phyloP scores from a whole-genome alignment of 2,797 vertebrate species.

The Notoglanidium macrostoma region DNA sequence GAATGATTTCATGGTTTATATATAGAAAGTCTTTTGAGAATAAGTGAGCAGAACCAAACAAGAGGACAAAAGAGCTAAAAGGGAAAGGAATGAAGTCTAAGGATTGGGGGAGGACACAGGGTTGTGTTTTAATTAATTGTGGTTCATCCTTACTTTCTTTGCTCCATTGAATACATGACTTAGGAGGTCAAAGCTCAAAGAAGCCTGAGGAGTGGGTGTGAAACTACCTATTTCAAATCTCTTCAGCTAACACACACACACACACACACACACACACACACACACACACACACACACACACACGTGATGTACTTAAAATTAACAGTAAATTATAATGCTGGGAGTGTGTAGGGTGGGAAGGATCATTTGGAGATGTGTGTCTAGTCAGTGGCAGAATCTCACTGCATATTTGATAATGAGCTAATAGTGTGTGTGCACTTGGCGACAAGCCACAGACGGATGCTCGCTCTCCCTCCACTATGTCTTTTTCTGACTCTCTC shows the following conservation, averaged over 20 bases:
- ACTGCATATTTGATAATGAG: conserved; percentile 84
- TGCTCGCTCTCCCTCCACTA: background rate
- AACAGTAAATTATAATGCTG: conserved; percentile 31
- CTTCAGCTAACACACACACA: background rate
- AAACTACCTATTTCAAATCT: conserved; percentile 6
- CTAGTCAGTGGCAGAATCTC: conserved; percentile 62
- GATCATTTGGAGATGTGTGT: conserved; percentile 17
- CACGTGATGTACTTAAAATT: conserved; percentile 11
- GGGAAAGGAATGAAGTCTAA: conserved; percentile 17
- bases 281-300: conserved; percentile 37
- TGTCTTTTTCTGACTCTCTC: conserved; percentile 3
- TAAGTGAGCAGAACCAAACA: conserved; percentile 6
- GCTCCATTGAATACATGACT: conserved; percentile 56
- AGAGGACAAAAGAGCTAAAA: background rate
- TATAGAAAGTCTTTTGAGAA: background rate
- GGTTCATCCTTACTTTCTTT: conserved; percentile 52
- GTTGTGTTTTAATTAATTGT: conserved; percentile 57
- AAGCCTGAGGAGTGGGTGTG: conserved; percentile 24
- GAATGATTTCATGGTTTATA: background rate
- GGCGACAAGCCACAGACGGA: conserved; percentile 5
- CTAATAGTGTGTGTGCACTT: conserved; percentile 78
- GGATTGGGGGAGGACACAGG: conserved; percentile 33
- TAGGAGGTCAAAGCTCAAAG: conserved; percentile 53
- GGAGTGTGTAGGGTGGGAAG: conserved; percentile 20
- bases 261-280: conserved; percentile 31